These are phyloP conservation scores for Falco columbarius DNA, from an alignment of 2,797 vertebrate genomes.

Conservation along the genomic window DNA sequence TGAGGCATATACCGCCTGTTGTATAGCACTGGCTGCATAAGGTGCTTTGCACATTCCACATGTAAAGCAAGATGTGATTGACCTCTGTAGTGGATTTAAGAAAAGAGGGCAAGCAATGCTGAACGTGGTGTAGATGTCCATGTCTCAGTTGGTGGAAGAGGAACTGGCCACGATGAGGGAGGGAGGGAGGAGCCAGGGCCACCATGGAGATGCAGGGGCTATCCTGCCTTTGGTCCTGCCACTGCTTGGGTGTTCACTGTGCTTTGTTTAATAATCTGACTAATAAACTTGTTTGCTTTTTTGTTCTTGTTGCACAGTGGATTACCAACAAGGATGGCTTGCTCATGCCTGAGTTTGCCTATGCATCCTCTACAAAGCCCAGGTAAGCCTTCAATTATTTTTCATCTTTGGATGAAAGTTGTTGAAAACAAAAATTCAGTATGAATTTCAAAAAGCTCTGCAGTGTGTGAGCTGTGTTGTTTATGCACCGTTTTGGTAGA, in stretches of 20 bases:
- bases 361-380: background rate
- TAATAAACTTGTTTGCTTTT: background rate
- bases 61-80: background rate
- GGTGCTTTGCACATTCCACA: background rate
- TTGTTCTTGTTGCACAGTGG: background rate
- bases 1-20: background rate
- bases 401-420: background rate
- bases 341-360: background rate
- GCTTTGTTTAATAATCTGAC: background rate
- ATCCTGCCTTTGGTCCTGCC: background rate
- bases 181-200: background rate
- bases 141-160: background rate
- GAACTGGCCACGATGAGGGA: background rate
- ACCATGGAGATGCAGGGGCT: background rate
- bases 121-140: background rate
- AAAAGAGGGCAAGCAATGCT: background rate
- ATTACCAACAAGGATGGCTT: background rate
- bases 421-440: background rate
- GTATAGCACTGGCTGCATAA: background rate
- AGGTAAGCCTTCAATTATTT: conserved; percentile 11
- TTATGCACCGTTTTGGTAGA: background rate
- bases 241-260: background rate
- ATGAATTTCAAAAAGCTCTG: background rate
- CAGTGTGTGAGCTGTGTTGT: background rate
- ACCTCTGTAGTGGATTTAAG: background rate